Conservation (phyloP, 2,113 vertebrate genomes). For the Narcine bancroftii region DNA sequence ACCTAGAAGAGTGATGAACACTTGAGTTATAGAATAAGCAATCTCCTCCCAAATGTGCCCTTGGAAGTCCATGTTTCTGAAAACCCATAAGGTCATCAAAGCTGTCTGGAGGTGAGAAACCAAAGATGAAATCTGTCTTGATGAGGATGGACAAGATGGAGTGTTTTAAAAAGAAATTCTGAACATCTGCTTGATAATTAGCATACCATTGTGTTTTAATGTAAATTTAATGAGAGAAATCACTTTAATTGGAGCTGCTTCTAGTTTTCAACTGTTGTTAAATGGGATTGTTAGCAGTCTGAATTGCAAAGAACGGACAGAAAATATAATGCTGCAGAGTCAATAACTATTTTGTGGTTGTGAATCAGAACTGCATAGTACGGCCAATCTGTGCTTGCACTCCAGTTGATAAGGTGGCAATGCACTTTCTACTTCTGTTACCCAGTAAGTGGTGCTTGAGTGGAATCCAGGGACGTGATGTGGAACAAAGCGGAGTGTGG, state of each 20-base stretch:
- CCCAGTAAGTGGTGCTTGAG: slow-evolving; percentile 34
- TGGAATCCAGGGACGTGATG: slow-evolving; percentile 40
- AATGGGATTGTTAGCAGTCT: neutral
- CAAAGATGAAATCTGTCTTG: neutral
- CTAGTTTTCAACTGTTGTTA: neutral
- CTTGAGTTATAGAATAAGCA: neutral
- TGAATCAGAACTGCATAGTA: slow-evolving; percentile 44
- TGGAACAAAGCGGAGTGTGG: neutral
- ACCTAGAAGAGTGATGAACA: neutral
- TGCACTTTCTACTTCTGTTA: slow-evolving; percentile 37
- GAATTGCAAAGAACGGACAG: neutral
- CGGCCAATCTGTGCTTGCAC: slow-evolving; percentile 54
- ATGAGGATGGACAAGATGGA: neutral
- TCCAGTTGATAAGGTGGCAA: slow-evolving; percentile 38
- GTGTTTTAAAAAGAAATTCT: neutral
- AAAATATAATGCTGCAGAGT: neutral
- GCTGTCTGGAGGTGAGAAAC: neutral
- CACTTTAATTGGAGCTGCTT: neutral
- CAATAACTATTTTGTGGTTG: neutral
- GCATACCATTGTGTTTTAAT: neutral
- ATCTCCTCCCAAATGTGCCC: neutral
- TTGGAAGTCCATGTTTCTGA: neutral
- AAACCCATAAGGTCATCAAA: neutral
- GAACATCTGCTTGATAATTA: neutral
- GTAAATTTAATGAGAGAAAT: neutral